A percentile compares a stretch with the other conserved stretches of the same genome.
phyloP scores from a whole-genome alignment of 2,113 vertebrate species.

The Alethe diademata region DNA sequence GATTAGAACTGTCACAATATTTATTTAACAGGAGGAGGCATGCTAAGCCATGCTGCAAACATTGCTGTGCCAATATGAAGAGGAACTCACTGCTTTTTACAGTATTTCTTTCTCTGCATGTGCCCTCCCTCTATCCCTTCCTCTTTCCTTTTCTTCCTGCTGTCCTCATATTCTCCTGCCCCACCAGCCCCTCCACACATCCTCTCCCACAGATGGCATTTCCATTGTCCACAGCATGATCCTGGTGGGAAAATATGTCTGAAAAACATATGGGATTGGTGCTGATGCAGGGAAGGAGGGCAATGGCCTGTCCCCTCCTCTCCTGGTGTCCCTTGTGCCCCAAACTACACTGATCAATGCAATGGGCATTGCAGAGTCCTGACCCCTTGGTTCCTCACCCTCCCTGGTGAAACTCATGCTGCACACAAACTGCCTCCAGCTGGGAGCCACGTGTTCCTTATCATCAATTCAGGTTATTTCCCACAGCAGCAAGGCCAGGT shows the following conservation, averaged over 20 bases:
- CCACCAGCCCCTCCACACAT: not conserved
- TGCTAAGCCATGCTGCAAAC: constrained; percentile 71
- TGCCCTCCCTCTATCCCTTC: not conserved
- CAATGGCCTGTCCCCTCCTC: not conserved
- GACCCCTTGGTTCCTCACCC: not conserved
- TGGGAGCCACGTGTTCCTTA: not conserved
- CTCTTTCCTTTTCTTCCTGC: not conserved
- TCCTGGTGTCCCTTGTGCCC: not conserved
- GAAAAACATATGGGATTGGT: not conserved
- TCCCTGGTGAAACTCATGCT: not conserved
- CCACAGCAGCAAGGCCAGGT: not conserved
- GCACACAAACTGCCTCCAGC: not conserved
- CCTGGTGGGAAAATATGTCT: not conserved
- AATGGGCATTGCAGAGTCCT: not conserved
- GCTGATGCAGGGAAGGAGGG: not conserved
- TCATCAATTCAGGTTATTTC: not conserved
- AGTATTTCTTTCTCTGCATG: not conserved
- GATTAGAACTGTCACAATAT: constrained; percentile 74
- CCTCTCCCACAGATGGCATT: not conserved
- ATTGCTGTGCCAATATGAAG: constrained; percentile 52
- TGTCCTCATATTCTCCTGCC: not conserved
- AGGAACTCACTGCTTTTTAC: constrained; percentile 44
- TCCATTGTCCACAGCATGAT: not conserved
- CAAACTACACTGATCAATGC: not conserved
- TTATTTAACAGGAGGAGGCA: constrained; percentile 68